phyloP scores from a whole-genome alignment of 2,888 invertebrate species.

The Hylaea fasciaria region DNA sequence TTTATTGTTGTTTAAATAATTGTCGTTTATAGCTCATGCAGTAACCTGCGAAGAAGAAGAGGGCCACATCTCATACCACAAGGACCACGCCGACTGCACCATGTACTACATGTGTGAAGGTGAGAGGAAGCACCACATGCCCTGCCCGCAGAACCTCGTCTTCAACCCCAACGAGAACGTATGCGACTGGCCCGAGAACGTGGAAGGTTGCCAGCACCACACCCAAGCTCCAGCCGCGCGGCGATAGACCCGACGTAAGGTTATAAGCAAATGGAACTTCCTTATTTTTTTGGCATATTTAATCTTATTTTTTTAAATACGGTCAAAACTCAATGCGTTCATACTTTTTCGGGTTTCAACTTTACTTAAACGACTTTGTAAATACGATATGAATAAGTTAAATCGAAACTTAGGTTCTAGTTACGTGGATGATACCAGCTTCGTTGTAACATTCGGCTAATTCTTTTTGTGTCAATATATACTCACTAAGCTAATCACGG shows the following conservation, averaged over 20 bases:
- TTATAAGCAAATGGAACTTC: conserved; percentile 15
- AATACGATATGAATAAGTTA: conserved; percentile 15
- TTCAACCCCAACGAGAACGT: conserved; percentile 97
- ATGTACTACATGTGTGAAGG: conserved; percentile 99
- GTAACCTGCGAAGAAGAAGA: conserved; percentile 96
- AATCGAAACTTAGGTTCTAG: not conserved
- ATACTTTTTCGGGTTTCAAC: not conserved
- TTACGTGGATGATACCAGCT: conserved; percentile 13
- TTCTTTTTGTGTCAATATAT: conserved; percentile 7
- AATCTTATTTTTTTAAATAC: not conserved
- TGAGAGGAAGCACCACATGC: conserved; percentile 97
- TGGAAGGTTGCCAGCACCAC: conserved; percentile 90
- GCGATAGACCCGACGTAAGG: conserved; percentile 58
- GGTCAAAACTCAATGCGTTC: conserved; percentile 6
- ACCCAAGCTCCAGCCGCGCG: conserved; percentile 80
- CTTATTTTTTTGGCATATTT: conserved; percentile 5
- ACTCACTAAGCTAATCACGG: not conserved
- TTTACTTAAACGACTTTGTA: conserved; percentile 14
- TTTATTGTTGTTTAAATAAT: too few relatives aligned
- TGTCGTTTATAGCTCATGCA: conserved; percentile 89
- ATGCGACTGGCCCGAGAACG: conserved; percentile 98
- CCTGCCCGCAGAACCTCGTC: conserved; percentile 95
- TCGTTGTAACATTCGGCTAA: not conserved
- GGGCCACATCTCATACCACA: conserved; percentile 97
- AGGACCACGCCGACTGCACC: conserved; percentile 95